Evolutionary conservation across 1,140 invertebrate genomes (phyloP), one percentile per base, ranked within the genome.

Genomic region (Melipona quadrifasciata): DNA sequence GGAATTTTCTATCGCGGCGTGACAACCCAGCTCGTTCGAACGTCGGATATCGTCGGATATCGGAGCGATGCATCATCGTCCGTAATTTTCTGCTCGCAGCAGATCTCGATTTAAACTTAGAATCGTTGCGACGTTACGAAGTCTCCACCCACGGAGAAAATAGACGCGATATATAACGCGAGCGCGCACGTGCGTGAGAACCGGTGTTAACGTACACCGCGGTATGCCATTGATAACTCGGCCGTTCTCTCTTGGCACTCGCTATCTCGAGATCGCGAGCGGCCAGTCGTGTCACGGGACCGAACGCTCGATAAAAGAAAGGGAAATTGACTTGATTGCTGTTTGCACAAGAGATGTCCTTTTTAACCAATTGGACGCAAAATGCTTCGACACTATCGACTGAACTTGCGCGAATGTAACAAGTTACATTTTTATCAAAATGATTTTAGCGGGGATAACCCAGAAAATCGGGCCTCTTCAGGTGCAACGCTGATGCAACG

Each of bases 141-240:
- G 16, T 31, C 58, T 70, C 21, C n/a, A 19, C 34, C 47, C 57
- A 55, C 67, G 16, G 31, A 84, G 76, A 68, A 79, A 84, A 84
- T 79, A 79, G 85, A 84, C 74, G 53, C 85, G 81, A 86, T 73
- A 64, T 34, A 65, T 34, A 65, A 4, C 47, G 31, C 34, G 51
- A 67, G 16, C 31, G 64, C 39, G 34, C 64, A 64, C 74, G 74
- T 73, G 80, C 58, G 57, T 72, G 80, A 21, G 57, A 47, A 82
- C 34, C 67, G 58, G 74, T 73, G 80, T 73, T 86, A 83, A 86
- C 4, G 85, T 24, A 72, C 74, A 86, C 70, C 51, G 65, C 16
- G 86, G 86, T 87, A 87, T 87, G 86, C 82, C 86, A 87, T 87
- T 87, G 86, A 87, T 80, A 87, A 85, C 58, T 86, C 55, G 55